Percentiles rank a stretch among this genome's conserved stretches.
Conservation (phyloP, 2,113 vertebrate species). For the Puntigrus tetrazona region DNA sequence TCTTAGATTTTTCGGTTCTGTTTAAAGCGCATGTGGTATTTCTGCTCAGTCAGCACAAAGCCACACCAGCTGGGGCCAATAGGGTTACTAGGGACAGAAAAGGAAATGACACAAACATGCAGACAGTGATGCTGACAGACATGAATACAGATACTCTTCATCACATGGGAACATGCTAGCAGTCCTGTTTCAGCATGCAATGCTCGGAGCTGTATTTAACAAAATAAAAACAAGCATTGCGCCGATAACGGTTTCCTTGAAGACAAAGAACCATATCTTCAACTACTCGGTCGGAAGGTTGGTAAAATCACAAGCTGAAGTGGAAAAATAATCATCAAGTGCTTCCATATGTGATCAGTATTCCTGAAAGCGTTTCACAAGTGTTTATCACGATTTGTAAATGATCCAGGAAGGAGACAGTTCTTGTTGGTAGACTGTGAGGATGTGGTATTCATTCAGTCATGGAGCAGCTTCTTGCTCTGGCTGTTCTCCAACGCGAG, state of each 20-base stretch:
- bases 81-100: conserved; percentile 37
- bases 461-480: conserved; percentile 17
- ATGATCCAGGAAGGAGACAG: conserved; percentile 39
- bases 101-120: conserved; percentile 39
- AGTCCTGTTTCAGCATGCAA: not conserved
- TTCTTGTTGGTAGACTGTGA: conserved; percentile 33
- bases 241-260: not conserved
- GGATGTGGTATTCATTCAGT: conserved; percentile 38
- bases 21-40: conserved; percentile 38
- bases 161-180: not conserved
- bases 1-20: conserved; percentile 5
- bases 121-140: not conserved
- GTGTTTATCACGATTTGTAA: conserved; percentile 7
- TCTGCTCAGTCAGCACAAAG: conserved; percentile 45
- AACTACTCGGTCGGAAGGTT: not conserved
- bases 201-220: not conserved
- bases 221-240: not conserved
- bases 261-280: not conserved
- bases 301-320: not conserved
- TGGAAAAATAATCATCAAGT: not conserved
- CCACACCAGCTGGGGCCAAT: conserved; percentile 24
- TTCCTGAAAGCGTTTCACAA: conserved; percentile 9
- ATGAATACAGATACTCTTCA: not conserved
- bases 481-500: conserved; percentile 45
- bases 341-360: conserved; percentile 6